Evolutionary conservation across 2,113 vertebrate species (phyloP), one percentile per base, ranked within the genome.

Genomic region (Cynoglossus semilaevis): DNA sequence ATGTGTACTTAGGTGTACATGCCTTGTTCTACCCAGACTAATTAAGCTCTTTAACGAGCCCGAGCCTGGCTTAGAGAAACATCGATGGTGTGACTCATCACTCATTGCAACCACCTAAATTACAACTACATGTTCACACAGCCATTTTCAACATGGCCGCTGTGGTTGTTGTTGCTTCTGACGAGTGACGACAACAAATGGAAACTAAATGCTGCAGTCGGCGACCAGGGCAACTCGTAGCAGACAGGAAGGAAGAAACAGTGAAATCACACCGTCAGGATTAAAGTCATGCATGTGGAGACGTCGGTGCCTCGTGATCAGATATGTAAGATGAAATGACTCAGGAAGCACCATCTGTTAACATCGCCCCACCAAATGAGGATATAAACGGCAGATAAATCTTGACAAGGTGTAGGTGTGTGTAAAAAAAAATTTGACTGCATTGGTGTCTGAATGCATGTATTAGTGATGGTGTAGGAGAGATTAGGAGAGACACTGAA

Each of bases 301-400:
- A 63, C 49, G 69, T 29, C 22, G 42, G 19, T 49, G 14, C 50
- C 44, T 45, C 3, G 1, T 58, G 44, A 64, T 62, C 29, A 49
- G 53, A 73, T 69, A 60, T 52, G 58, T 16, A 44, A 63, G 62
- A 58, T 67, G 18, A 63, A 51, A 53, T 12, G 16, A 67, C 18
- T 45, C 42, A 64, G 19, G 43, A 35, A 14, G 34, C 19, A n/a
- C 43, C 47, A 50, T 46, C 45, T 56, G 57, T 38, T 45, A 67
- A 45, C 58, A 54, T 80, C 67, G 74, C 42, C 66, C 53, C 61
- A 45, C 11, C 51, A 79, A 77, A 72, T 66, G 52, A 72, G 54
- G 51, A 60, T 53, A 57, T 47, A 63, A 67, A 75, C 66, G 38
- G 48, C 15, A 34, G 53, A 68, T 44, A 66, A 70, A 77, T 59